A percentile compares a stretch with the other conserved stretches of the same genome.
Conservation (phyloP, 2,797 vertebrate genomes). For the Crocodylus rhombifer region DNA sequence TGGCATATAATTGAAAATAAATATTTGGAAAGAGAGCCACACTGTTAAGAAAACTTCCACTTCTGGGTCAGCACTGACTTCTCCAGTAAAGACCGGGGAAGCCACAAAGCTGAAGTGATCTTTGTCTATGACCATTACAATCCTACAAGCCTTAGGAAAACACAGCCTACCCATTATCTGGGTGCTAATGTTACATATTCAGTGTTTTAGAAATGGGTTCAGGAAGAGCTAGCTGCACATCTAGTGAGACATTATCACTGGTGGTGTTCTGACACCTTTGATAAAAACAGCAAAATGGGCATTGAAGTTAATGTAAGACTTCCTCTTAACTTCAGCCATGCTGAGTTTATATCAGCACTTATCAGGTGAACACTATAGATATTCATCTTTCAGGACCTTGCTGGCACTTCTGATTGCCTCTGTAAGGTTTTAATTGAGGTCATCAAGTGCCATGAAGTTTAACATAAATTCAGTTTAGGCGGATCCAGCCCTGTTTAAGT, state of each 20-base stretch:
- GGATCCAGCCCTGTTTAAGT: conserved; percentile 27
- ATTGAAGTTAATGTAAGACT: conserved; percentile 34
- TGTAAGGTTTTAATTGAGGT: conserved; percentile 71
- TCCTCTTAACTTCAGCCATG: conserved; percentile 25
- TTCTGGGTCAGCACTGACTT: conserved; percentile 1
- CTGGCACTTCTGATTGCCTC: conserved; percentile 36
- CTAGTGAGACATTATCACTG: conserved; percentile 59
- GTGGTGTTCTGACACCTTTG: conserved; percentile 36
- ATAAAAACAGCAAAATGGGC: conserved; percentile 39
- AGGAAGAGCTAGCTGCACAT: conserved; percentile 30
- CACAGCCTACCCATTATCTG: conserved; percentile 66
- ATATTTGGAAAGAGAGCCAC: neutral
- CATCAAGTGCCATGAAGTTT: conserved; percentile 48
- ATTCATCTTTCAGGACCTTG: conserved; percentile 55
- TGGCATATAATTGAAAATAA: neutral
- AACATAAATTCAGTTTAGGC: conserved; percentile 43
- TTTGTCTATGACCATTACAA: conserved; percentile 41
- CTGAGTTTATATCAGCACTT: conserved; percentile 41
- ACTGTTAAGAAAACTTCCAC: neutral
- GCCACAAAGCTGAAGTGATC: conserved; percentile 6
- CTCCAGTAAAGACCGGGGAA: neutral
- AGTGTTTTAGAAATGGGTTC: conserved; percentile 24
- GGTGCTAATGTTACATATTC: conserved; percentile 67
- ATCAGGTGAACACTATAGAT: conserved; percentile 27
- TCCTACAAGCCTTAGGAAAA: conserved; percentile 50